phyloP scores from a whole-genome alignment of 2,888 invertebrate genomes.

The Frankliniella intonsa region DNA sequence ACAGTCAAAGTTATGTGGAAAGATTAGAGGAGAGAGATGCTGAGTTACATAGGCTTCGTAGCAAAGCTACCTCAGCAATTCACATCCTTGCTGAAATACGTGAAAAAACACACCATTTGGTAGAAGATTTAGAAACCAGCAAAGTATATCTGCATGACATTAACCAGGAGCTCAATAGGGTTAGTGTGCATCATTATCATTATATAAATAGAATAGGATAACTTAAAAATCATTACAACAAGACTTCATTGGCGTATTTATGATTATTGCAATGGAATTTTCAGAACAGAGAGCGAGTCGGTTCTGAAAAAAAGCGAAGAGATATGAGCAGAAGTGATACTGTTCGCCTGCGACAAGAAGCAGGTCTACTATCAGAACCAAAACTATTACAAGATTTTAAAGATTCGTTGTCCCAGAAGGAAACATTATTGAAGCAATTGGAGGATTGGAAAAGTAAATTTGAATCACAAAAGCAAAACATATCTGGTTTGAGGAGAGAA shows the following conservation, averaged over 20 bases:
- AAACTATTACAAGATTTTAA: constrained; percentile 51
- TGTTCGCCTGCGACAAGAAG: constrained; percentile 46
- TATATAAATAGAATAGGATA: constrained; percentile 42
- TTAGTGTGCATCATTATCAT: constrained; percentile 34
- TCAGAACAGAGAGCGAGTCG: constrained; percentile 44
- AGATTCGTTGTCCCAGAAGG: constrained; percentile 36
- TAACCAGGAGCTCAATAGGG: constrained; percentile 38
- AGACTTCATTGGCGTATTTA: neutral
- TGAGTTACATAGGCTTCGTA: constrained; percentile 49
- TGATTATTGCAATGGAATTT: constrained; percentile 28
- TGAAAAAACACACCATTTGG: constrained; percentile 50
- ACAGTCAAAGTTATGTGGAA: constrained; percentile 52
- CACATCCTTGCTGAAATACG: constrained; percentile 52
- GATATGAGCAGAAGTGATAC: constrained; percentile 48
- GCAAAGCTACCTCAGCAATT: constrained; percentile 50
- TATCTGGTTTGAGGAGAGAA: neutral
- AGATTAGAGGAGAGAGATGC: constrained; percentile 56
- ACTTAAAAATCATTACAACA: constrained; percentile 32
- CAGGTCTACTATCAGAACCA: constrained; percentile 52
- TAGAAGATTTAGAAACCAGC: constrained; percentile 42
- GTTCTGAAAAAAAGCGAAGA: constrained; percentile 45
- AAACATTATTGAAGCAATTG: neutral
- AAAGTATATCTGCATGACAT: constrained; percentile 38
- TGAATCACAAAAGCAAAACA: constrained; percentile 11
- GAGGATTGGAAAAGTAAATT: neutral